A percentile compares a stretch with the other conserved stretches of the same genome.
Evolutionary conservation across 1,140 invertebrate genomes (phyloP).

Genomic region (Drosophila miranda): DNA sequence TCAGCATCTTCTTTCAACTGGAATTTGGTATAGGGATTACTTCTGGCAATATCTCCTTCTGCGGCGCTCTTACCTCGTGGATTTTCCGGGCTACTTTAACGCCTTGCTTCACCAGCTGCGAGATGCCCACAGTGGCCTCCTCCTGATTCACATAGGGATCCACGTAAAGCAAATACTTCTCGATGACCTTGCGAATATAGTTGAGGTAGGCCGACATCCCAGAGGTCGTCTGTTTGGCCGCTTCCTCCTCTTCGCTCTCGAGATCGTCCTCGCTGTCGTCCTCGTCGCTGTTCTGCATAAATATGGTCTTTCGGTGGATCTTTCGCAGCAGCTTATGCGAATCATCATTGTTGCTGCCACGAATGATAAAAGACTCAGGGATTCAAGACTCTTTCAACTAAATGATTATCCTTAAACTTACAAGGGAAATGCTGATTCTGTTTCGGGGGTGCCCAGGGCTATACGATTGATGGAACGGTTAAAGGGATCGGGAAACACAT

Average conservation of each 20-base stretch:
- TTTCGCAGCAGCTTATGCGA: slow-evolving; percentile 70
- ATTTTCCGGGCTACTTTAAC: slow-evolving; percentile 83
- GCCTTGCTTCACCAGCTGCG: slow-evolving; percentile 82
- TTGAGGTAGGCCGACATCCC: slow-evolving; percentile 71
- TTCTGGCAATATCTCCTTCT: neutral
- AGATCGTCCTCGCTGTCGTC: slow-evolving; percentile 63
- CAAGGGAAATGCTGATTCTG: slow-evolving; percentile 86
- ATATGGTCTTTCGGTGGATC: slow-evolving; percentile 67
- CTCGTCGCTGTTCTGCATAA: slow-evolving; percentile 56
- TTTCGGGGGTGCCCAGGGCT: slow-evolving; percentile 85
- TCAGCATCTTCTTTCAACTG: slow-evolving; percentile 83
- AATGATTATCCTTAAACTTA: slow-evolving; percentile 66
- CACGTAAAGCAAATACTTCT: slow-evolving; percentile 82
- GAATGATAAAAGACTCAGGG: neutral
- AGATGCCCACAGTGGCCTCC: slow-evolving; percentile 82
- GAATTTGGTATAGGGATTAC: slow-evolving; percentile 17
- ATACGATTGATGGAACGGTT: slow-evolving; percentile 86
- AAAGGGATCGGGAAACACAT: slow-evolving; percentile 86
- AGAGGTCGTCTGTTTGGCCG: slow-evolving; percentile 47
- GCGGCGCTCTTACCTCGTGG: slow-evolving; percentile 82
- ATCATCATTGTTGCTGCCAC: slow-evolving; percentile 76
- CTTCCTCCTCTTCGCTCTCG: slow-evolving; percentile 70
- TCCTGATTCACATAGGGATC: slow-evolving; percentile 72
- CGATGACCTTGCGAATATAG: slow-evolving; percentile 83
- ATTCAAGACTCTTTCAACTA: neutral